phyloP scores from a whole-genome alignment of 2,888 invertebrate genomes.

The Pomacea canaliculata region DNA sequence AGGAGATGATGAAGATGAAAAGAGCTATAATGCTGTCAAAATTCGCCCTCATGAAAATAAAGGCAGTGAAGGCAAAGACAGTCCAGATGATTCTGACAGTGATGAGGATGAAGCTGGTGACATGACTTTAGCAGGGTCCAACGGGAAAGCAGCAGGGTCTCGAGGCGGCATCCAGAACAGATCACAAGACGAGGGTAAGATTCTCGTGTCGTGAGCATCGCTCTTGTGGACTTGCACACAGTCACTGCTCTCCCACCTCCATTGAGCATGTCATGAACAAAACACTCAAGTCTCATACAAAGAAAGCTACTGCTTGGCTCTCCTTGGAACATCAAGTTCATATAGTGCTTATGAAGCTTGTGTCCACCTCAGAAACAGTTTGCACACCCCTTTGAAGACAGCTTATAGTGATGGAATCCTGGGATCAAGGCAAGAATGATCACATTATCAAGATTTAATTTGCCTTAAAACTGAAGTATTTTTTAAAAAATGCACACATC shows the following conservation, averaged over 20 bases:
- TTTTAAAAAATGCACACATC: no score
- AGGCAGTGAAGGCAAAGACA: conserved; percentile 17
- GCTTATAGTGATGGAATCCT: not conserved
- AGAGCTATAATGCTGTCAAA: conserved; percentile 18
- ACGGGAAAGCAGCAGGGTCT: conserved; percentile 6
- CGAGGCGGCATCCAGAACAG: conserved; percentile 8
- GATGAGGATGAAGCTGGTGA: conserved; percentile 17
- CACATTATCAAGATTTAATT: not conserved
- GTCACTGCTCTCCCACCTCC: conserved; percentile 17
- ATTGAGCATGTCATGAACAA: conserved; percentile 17
- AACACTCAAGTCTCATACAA: not conserved
- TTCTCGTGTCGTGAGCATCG: conserved; percentile 24
- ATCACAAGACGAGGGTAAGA: conserved; percentile 23
- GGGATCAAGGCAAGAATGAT: not conserved
- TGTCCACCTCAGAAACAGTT: not conserved
- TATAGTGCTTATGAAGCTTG: not conserved
- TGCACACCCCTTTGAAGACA: not conserved
- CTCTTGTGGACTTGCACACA: conserved; percentile 27
- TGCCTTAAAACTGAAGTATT: not conserved
- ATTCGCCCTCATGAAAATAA: conserved; percentile 14
- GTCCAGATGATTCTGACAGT: conserved; percentile 11
- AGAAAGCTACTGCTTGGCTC: conserved; percentile 14
- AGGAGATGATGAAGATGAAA: conserved; percentile 24
- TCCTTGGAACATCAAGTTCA: conserved; percentile 22
- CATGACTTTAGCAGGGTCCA: not conserved